Base-by-base conservation (phyloP, 64 coral and sea anemone genomes). In the Actinia equina region DNA sequence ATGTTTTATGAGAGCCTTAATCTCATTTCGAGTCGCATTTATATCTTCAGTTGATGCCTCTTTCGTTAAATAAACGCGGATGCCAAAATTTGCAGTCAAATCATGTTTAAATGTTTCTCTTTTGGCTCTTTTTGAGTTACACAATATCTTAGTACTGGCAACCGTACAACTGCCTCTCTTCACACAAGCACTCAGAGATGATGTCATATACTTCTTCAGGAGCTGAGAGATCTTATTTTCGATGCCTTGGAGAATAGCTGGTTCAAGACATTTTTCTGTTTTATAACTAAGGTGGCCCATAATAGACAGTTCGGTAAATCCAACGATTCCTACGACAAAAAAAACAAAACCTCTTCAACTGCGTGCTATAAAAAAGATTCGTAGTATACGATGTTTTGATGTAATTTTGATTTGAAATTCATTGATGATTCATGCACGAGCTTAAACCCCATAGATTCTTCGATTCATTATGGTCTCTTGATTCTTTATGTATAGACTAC, bases 11-110 rank as follows among this genome's bases (percentile, higher is more conserved):
- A 85, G 17, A 19, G n/a, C 59, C 30, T 60, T 57, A 2, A 85
- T 62, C 26, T 85, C 59, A 53, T 85, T 44, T 37, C 83, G 19
- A 22, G 83, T 85, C 62, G 3, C 30, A 26, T 85, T 85, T 13
- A 85, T 85, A 17, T 41, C 83, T 41, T 25, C 52, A 43, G 7
- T 6, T 57, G 83, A 25, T 43, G 55, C 83, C 18, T 54, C 57
- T 52, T 42, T 85, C 20, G 37, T 85, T 18, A 85, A 44, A 63
- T 52, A 85, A 42, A 85, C 83, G 19, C 59, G 52, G 27, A 85
- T 61, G 6, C 42, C 59, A 59, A 85, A 85, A 22, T 17, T 81
- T 20, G 44, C 78, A 44, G 3, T 81, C 43, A 81, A 22, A 18
- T 49, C 78, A 17, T 19, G 44, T 17, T 81, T 49, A 23, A 22